A percentile compares a stretch with the other conserved stretches of the same genome.
Conservation (phyloP, 2,797 vertebrate genomes). For the Chelidonichthys spinosus region DNA sequence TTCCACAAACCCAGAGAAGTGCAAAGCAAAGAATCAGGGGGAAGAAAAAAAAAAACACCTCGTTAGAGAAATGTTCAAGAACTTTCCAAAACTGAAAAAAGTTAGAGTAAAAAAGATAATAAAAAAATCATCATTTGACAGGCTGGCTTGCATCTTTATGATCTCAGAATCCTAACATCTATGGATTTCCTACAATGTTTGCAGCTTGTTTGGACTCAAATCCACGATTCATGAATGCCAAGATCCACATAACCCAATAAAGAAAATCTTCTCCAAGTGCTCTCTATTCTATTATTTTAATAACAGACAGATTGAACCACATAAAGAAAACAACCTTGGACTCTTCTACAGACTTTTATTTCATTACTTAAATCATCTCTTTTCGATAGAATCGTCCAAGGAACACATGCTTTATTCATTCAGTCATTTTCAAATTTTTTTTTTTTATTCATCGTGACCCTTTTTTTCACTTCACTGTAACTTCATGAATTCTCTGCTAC, state of each 20-base stretch:
- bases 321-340: no score
- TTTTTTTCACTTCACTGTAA: no score
- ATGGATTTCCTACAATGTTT: constrained; percentile 30
- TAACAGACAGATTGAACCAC: neutral
- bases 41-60: no score
- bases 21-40: constrained; percentile 33
- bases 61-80: no score
- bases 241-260: constrained; percentile 29
- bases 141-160: no score
- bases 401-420: neutral
- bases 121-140: no score
- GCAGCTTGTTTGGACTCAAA: constrained; percentile 35
- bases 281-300: constrained; percentile 14
- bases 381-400: no score
- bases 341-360: neutral
- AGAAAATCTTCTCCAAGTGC: constrained; percentile 13
- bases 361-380: neutral
- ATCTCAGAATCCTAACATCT: constrained; percentile 29
- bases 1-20: constrained; percentile 26
- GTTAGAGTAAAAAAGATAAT: no score
- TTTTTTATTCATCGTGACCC: no score
- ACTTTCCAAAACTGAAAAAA: no score
- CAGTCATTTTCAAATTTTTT: neutral
- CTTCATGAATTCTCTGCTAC: no score
- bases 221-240: constrained; percentile 39